Base-by-base conservation (phyloP, 2,113 vertebrate species). In the Ochotona curzoniae region DNA sequence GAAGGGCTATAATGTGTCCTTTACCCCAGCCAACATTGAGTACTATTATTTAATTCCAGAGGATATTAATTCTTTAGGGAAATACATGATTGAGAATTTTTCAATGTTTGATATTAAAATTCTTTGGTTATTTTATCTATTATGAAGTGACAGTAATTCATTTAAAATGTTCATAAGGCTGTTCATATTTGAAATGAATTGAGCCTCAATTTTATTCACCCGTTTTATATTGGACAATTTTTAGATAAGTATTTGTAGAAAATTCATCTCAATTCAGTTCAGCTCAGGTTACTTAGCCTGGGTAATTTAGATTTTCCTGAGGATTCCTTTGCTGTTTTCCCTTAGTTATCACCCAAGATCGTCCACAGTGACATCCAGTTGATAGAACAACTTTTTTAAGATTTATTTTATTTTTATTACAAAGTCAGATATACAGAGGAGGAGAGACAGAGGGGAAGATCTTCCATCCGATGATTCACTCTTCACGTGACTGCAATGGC, bases 211-310 rank as follows among this genome's bases (percentile, higher is more conserved):
- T 47, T 90, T n/a, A 74, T 89, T 74, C 54, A 71, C 1, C 0
- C 83, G 35, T 49, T 91, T 83, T 91, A 92, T 28, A 63, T 23
- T 54, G 26, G 5, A 44, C 18, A 54, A 13, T 54, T 79, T 93
- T 26, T n/a, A 35, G 18, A 78, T 78, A 96, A 47, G 2, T 51
- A 64, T 61, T 89, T 91, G 73, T 35, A 61, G 93, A 26, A 44
- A 82, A 71, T 83, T 81, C 47, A 73, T 89, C 26, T 90, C n/a
- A 85, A 49, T 90, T 2, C n/a, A 35, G 38, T 44, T 44, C 38
- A 44, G 38, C 38, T 44, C 38, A 44, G 6, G 38, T 44, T 6
- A 44, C 38, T 44, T 44, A 44, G 38, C 6, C 38, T 44, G 38
- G 38, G 6, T 44, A 44, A 44, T 44, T 44, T 44, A 44, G 18